A percentile compares a stretch with the other conserved stretches of the same genome.
phyloP scores from a whole-genome alignment of 1,140 invertebrate species.

The Zaprionus inermis region DNA sequence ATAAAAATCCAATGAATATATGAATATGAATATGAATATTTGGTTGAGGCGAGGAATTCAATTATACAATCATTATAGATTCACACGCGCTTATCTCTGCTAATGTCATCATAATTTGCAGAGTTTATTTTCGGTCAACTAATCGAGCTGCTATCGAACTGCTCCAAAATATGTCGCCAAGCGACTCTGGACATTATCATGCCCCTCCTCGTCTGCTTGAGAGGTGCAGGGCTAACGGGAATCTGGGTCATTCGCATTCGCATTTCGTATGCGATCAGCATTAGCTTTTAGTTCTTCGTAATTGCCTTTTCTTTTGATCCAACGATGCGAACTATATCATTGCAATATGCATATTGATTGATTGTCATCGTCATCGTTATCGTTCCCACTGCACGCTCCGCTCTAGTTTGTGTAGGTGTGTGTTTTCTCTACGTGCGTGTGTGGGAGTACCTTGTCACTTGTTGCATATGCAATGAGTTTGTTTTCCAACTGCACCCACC shows the following conservation, averaged over 20 bases:
- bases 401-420: constrained; percentile 5
- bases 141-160: neutral
- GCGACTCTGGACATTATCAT: constrained; percentile 14
- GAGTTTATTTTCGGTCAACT: neutral
- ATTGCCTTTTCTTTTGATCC: constrained; percentile 71
- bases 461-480: constrained; percentile 2
- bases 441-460: neutral
- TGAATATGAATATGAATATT: constrained; percentile 19
- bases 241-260: constrained; percentile 13
- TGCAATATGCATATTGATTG: constrained; percentile 67
- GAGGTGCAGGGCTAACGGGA: neutral
- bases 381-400: constrained; percentile 2
- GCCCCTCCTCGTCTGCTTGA: too few relatives aligned
- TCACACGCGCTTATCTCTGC: constrained; percentile 3
- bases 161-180: neutral
- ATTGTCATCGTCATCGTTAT: constrained; percentile 11
- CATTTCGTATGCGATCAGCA: constrained; percentile 65
- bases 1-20: constrained; percentile 57
- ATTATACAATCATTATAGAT: neutral
- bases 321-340: constrained; percentile 68
- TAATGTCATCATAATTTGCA: neutral
- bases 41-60: neutral
- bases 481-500: constrained; percentile 5
- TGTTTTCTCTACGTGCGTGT: neutral
- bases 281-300: constrained; percentile 72